Conservation (phyloP, 2,797 vertebrate genomes). For the Clarias platycephalus region DNA sequence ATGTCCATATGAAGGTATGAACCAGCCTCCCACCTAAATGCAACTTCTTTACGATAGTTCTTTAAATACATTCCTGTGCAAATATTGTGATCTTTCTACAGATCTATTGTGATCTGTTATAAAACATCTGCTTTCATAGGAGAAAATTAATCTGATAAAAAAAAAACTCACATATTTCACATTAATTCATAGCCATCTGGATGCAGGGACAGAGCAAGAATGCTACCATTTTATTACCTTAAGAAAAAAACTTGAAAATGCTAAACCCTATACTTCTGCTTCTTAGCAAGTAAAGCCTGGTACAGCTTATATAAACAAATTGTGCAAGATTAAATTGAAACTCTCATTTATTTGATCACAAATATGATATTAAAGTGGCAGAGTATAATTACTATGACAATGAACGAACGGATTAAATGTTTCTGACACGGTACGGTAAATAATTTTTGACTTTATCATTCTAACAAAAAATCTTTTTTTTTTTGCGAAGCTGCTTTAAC, state of each 20-base stretch:
- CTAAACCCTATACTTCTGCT: background rate
- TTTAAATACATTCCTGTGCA: background rate
- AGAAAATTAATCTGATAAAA: background rate
- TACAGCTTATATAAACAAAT: background rate
- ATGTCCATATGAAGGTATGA: background rate
- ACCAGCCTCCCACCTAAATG: background rate
- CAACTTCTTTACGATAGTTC: background rate
- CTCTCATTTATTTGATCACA: background rate
- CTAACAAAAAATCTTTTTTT: background rate
- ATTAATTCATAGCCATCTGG: constrained; percentile 1
- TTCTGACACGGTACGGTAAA: background rate
- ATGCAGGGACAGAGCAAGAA: background rate
- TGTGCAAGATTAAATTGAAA: background rate
- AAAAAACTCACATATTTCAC: background rate
- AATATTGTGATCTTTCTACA: background rate
- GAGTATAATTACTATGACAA: background rate
- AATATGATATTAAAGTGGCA: background rate
- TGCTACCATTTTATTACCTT: background rate
- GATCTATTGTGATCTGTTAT: too few species aligned
- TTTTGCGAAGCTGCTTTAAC: background rate
- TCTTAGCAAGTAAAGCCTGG: background rate
- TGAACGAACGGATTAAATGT: background rate
- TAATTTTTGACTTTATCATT: background rate
- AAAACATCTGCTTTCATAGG: background rate
- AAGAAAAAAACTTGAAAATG: background rate